A percentile compares a stretch with the other conserved stretches of the same genome.
phyloP scores from a whole-genome alignment of 2,888 invertebrate genomes.

The Archaeoteleia sp. region DNA sequence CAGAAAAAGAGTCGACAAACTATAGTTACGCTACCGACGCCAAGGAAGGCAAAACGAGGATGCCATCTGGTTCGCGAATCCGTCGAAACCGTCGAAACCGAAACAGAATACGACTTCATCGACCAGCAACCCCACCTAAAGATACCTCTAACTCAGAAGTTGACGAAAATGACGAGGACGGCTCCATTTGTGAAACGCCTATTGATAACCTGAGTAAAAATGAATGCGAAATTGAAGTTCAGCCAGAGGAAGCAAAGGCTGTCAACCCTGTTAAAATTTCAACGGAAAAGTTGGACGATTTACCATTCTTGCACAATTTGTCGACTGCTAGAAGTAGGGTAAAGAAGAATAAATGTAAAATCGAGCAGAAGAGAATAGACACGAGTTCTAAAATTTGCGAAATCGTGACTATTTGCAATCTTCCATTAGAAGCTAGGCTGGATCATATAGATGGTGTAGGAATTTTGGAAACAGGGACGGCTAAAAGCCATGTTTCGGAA shows the following conservation, averaged over 20 bases:
- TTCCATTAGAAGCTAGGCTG: constrained; percentile 64
- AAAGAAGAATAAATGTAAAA: constrained; percentile 51
- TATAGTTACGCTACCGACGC: constrained; percentile 27
- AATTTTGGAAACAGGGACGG: constrained; percentile 62
- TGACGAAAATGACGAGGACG: constrained; percentile 34
- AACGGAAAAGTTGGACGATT: constrained; percentile 50
- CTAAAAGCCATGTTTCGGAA: constrained; percentile 11
- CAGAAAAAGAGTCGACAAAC: constrained; percentile 20
- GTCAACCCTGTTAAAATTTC: constrained; percentile 55
- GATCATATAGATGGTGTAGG: constrained; percentile 68
- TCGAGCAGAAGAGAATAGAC: constrained; percentile 61
- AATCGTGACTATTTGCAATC: constrained; percentile 63
- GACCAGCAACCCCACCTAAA: constrained; percentile 31
- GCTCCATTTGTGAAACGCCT: constrained; percentile 12
- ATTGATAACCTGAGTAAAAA: not conserved
- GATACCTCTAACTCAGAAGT: constrained; percentile 23
- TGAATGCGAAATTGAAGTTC: not conserved
- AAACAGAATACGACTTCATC: constrained; percentile 57
- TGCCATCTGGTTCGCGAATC: constrained; percentile 60
- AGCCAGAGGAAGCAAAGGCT: constrained; percentile 9
- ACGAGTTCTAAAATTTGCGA: constrained; percentile 60
- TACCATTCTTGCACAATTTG: constrained; percentile 47
- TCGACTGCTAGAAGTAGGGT: constrained; percentile 50
- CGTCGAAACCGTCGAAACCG: constrained; percentile 47
- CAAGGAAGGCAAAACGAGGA: constrained; percentile 30